These are phyloP conservation scores for Carassius carassius DNA, from an alignment of 2,113 vertebrate species.

Conservation along the genomic window DNA sequence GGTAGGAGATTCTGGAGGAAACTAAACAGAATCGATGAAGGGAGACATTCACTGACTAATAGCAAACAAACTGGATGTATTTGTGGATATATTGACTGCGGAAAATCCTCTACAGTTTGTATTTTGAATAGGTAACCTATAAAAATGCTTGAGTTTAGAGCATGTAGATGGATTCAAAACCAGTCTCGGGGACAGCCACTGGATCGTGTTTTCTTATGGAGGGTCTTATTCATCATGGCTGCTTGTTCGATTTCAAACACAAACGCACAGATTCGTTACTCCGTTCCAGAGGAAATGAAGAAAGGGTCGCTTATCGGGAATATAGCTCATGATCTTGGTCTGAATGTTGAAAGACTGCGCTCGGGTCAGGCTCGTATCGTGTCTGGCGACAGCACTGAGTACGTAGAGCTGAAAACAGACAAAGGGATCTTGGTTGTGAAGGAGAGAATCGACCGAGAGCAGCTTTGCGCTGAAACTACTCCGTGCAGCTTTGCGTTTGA, in stretches of 20 bases:
- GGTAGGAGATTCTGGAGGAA: background rate
- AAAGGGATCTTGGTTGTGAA: slow-evolving; percentile 67
- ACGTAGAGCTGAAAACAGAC: slow-evolving; percentile 64
- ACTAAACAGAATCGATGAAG: background rate
- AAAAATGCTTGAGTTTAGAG: too few relatives aligned
- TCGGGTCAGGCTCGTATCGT: slow-evolving; percentile 68
- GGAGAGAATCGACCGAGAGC: slow-evolving; percentile 74
- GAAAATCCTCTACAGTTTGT: too few relatives aligned
- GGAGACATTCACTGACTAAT: too few relatives aligned
- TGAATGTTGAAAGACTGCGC: slow-evolving; percentile 64
- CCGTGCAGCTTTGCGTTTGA: slow-evolving; percentile 75
- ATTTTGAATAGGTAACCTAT: too few relatives aligned
- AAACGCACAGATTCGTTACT: slow-evolving; percentile 68
- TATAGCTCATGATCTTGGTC: slow-evolving; percentile 73
- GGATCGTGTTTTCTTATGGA: slow-evolving; percentile 12
- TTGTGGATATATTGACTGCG: too few relatives aligned
- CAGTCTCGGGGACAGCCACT: background rate
- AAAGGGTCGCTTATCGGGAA: slow-evolving; percentile 72
- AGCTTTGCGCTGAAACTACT: slow-evolving; percentile 67
- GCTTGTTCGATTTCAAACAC: background rate
- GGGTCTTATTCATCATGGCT: slow-evolving; percentile 10
- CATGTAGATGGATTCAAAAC: too few relatives aligned
- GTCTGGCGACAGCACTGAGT: slow-evolving; percentile 62
- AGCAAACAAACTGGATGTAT: too few relatives aligned
- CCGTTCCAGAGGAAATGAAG: slow-evolving; percentile 72